phyloP scores from a whole-genome alignment of 1,140 invertebrate species.

The Drosophila sp. region DNA sequence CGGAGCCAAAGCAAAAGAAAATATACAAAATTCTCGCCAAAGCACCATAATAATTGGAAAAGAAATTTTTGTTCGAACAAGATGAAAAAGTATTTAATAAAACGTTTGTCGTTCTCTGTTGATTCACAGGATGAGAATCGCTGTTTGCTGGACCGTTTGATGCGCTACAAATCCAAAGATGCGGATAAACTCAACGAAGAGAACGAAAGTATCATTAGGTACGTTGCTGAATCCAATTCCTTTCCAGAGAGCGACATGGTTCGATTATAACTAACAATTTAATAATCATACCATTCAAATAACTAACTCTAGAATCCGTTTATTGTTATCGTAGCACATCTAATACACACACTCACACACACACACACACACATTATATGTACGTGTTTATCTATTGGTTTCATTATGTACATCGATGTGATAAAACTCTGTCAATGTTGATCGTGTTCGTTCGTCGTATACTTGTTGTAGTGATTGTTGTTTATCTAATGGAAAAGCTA shows the following conservation, averaged over 20 bases:
- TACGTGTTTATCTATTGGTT: conserved; percentile 6
- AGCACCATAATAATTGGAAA: neutral
- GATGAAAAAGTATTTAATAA: conserved; percentile 47
- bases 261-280: conserved; percentile 16
- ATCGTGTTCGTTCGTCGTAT: neutral
- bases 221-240: conserved; percentile 43
- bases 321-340: conserved; percentile 17
- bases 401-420: conserved; percentile 1
- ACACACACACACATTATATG: neutral
- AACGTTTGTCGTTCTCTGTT: conserved; percentile 38
- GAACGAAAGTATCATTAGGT: conserved; percentile 95
- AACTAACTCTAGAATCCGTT: conserved; percentile 9
- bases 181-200: conserved; percentile 97
- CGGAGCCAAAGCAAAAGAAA: conserved; percentile 1
- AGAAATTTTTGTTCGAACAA: conserved; percentile 9
- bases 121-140: conserved; percentile 93
- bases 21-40: conserved; percentile 3
- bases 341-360: conserved; percentile 1
- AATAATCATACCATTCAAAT: conserved; percentile 3
- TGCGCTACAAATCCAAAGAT: conserved; percentile 95
- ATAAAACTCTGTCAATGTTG: conserved; percentile 18
- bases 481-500: conserved; percentile 19
- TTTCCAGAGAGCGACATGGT: conserved; percentile 12
- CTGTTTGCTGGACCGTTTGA: conserved; percentile 92
- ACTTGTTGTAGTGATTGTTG: conserved; percentile 8